Percentiles rank a stretch among this genome's conserved stretches.
Conservation (phyloP, 2,888 invertebrate genomes). For the Lasioglossum lativentre region DNA sequence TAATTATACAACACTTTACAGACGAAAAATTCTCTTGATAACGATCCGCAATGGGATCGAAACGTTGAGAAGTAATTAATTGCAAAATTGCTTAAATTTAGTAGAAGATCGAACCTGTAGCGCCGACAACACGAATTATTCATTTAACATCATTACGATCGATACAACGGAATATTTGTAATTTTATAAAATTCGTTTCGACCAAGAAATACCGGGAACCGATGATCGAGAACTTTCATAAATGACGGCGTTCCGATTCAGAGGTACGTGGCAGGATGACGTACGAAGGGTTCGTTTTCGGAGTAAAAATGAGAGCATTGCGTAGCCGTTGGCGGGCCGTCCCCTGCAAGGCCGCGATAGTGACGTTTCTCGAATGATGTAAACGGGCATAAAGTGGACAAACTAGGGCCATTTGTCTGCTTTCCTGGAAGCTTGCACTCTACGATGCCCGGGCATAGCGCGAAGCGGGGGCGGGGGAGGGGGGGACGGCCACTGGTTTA, state of each 20-base stretch:
- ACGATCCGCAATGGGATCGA: too few relatives aligned
- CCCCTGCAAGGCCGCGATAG: conserved; percentile 62
- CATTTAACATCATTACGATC: too few relatives aligned
- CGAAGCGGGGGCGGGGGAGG: conserved; percentile 33
- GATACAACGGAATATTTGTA: too few relatives aligned
- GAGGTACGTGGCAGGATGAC: background rate
- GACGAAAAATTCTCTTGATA: too few relatives aligned
- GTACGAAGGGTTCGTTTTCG: conserved; percentile 1
- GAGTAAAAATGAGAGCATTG: conserved; percentile 28
- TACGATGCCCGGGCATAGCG: conserved; percentile 56
- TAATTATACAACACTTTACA: too few relatives aligned
- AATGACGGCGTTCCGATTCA: background rate
- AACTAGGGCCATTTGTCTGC: conserved; percentile 81
- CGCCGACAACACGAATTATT: too few relatives aligned
- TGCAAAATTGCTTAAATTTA: too few relatives aligned
- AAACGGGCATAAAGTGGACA: conserved; percentile 78
- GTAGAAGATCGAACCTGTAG: too few relatives aligned
- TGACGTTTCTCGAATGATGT: conserved; percentile 76
- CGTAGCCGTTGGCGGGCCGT: conserved; percentile 14
- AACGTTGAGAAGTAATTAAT: too few relatives aligned
- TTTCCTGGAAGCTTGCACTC: conserved; percentile 73
- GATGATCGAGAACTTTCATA: background rate
- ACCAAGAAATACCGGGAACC: background rate
- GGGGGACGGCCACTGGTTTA: conserved; percentile 81
- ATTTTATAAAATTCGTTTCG: background rate